phyloP scores from a whole-genome alignment of 2,888 invertebrate genomes.

The Pilophorus perplexus region DNA sequence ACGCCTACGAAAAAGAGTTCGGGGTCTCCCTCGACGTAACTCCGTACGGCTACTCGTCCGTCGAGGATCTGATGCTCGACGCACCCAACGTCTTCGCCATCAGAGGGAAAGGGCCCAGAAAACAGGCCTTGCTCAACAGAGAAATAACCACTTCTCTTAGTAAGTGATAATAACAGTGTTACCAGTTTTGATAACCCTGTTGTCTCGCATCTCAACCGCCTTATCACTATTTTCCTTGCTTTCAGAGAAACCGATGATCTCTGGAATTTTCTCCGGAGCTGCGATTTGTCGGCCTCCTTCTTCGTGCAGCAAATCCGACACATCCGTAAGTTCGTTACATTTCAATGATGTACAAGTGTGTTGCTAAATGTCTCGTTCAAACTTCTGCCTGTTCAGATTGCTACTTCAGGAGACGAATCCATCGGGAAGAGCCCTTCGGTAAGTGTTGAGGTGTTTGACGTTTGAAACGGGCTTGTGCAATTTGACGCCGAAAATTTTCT shows the following conservation, averaged over 20 bases:
- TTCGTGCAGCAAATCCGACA: conserved; percentile 17
- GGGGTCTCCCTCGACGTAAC: conserved; percentile 54
- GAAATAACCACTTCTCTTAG: conserved; percentile 48
- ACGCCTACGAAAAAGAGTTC: conserved; percentile 32
- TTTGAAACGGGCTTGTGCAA: neutral
- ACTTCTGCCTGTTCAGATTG: neutral
- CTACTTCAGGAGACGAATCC: conserved; percentile 6
- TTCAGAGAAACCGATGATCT: neutral
- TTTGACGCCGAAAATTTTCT: neutral
- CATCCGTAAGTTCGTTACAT: neutral
- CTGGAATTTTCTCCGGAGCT: neutral
- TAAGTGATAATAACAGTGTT: conserved; percentile 2
- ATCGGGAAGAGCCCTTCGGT: no score
- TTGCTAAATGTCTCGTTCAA: no score
- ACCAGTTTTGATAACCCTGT: neutral
- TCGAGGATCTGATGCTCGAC: conserved; percentile 57
- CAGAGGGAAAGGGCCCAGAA: conserved; percentile 51
- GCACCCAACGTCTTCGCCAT: conserved; percentile 58
- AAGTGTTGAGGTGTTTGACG: neutral
- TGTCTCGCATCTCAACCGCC: neutral
- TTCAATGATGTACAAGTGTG: neutral
- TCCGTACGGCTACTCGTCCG: conserved; percentile 57
- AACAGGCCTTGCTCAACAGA: conserved; percentile 56
- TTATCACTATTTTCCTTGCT: neutral
- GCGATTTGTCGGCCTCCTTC: conserved; percentile 15